Evolutionary conservation across 2,888 invertebrate species (phyloP).

Genomic region (Eucera pruinosa): DNA sequence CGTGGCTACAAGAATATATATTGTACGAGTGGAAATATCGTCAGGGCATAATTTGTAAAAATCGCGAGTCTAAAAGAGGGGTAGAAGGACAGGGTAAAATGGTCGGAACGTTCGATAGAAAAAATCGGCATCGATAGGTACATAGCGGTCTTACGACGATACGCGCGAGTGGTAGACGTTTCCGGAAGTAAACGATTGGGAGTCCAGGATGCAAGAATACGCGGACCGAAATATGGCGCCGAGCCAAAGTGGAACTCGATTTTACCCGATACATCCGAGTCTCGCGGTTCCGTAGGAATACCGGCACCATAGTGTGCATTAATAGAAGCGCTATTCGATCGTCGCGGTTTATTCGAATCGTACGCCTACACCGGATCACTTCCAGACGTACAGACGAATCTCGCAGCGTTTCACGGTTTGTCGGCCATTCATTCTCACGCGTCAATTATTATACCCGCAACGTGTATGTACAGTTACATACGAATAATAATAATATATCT

Average conservation of each 20-base stretch:
- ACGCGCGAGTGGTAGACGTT: slow-evolving; percentile 3
- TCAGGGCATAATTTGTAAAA: slow-evolving; percentile 31
- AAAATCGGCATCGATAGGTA: slow-evolving; percentile 7
- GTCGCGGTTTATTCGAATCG: not conserved
- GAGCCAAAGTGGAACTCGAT: not conserved
- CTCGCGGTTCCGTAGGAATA: not conserved
- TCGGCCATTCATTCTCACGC: slow-evolving; percentile 65
- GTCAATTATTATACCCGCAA: slow-evolving; percentile 51
- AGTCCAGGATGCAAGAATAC: slow-evolving; percentile 32
- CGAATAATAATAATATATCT: slow-evolving; percentile 59
- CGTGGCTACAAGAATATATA: slow-evolving; percentile 33
- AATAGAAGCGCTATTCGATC: slow-evolving; percentile 7
- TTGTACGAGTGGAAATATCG: slow-evolving; percentile 6
- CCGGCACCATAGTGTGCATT: not conserved
- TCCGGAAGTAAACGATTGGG: slow-evolving; percentile 25
- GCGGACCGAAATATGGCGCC: slow-evolving; percentile 30
- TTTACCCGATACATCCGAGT: not conserved
- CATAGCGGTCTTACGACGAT: not conserved
- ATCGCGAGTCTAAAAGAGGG: slow-evolving; percentile 24
- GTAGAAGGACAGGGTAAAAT: not conserved
- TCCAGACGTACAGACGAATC: slow-evolving; percentile 45
- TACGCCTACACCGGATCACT: too few relatives aligned
- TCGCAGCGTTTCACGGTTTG: slow-evolving; percentile 39
- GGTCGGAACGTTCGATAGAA: slow-evolving; percentile 25
- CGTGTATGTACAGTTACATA: slow-evolving; percentile 67